Evolutionary conservation across 2,888 invertebrate genomes (phyloP), one percentile per base, ranked within the genome.

Genomic region (Drosophila aldrichi): DNA sequence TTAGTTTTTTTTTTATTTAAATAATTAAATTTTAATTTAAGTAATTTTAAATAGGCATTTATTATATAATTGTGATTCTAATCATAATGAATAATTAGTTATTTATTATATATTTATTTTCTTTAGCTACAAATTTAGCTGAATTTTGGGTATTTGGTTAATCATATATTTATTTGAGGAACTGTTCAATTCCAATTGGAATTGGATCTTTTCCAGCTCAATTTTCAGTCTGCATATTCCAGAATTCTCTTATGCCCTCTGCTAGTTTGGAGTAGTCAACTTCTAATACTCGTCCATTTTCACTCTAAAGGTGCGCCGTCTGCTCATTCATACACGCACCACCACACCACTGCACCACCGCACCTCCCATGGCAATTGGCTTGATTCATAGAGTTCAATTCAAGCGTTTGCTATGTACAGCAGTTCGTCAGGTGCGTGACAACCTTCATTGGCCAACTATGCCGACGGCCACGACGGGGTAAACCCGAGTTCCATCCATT

Each of bases 371-470:
- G 49, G 44, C 63, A 60, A 62, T 64, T 64, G 49, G 48, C 55
- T 52, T 73, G 78, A 86, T 62, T 78, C 79, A 86, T 60, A 74
- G 49, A 49, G 70, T 77, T 80, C 66, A 74, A 57, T 65, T 69
- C 51, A 60, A 40, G 64, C 43, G 29, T 58, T 66, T 76, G 67
- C 65, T 67, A 70, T 78, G 66, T 52, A 48, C 44, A 62, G 66
- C 79, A 74, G 60, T 72, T 82, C 52, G 61, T 64, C 41, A 36
- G 69, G 73, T 76, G 81, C 81, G 81, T 86, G 87, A 57, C 60
- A 83, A 62, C 84, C 84, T 88, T 88, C 84, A 51, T 4, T 29
- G 38, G 67, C 55, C 75, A 62, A 76, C 75, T 82, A 78, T 54
- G 68, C 68, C 65, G 12, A 18, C 18, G 52, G 55, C 65, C 41